Evolutionary conservation across 2,888 invertebrate genomes (phyloP), one percentile per base, ranked within the genome.

Genomic region (Volucella bombylans): DNA sequence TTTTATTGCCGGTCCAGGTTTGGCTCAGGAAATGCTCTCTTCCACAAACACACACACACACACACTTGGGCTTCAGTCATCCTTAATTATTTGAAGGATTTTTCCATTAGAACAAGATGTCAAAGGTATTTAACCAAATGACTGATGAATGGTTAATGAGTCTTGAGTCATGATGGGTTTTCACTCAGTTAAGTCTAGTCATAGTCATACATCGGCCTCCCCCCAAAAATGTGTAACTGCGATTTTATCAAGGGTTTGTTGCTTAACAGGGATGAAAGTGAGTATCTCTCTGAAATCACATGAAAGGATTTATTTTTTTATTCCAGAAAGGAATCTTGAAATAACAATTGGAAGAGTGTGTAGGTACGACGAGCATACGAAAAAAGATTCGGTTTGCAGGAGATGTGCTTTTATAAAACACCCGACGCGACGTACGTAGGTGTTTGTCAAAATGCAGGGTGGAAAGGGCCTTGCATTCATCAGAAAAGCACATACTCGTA

Each of bases 111-210:
- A 65, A 82, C 69, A 78, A 68, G 47, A 74, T 57, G 81, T 87
- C 87, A 79, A 12, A 55, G 87, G 87, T 89, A 88, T 89, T 90
- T 90, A 90, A 88, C 88, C 80, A 88, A 90, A 90, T 90, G 90
- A 90, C 88, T 89, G 89, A 90, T 89, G 90, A 88, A 88, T 87
- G 86, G 83, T 86, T 89, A 89, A 89, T 88, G 88, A 88, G 87
- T 83, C 78, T 64, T 86, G 88, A 88, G 87, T 87, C 65, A 14
- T 59, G 61, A 69, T 57, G 50, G 59, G 39, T 65, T 76, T 55
- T 55, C 50, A 71, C 49, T 52, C 62, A 31, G 31, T 31, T 31
- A 31, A 31, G 31, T 31, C 31, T 31, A 31, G 31, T 31, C 23
- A 23, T 23, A 23, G 23, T 2, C 23, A 2, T 23, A 23, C 23